Evolutionary conservation across 2,797 vertebrate genomes (phyloP), one percentile per base, ranked within the genome.

Genomic region (Xenops minutus): DNA sequence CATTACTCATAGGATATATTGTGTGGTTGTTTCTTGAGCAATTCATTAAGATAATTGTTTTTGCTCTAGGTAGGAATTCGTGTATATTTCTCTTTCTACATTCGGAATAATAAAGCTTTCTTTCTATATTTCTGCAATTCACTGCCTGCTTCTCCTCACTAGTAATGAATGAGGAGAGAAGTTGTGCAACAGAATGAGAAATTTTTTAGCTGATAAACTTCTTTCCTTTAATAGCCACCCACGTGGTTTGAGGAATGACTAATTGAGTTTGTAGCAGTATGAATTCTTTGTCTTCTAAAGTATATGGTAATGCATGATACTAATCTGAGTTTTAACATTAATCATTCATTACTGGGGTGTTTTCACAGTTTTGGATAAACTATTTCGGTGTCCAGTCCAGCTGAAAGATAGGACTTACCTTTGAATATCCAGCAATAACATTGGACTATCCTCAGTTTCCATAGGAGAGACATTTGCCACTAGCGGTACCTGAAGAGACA

Each of bases 201-300:
- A 94, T 92, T 88, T 88, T 54, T 59, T 92, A 48, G 49, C 63
- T 85, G 69, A 90, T 94, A 90, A 92, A 69, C 32, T 83, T 83
- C 30, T 85, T 91, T 81, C 58, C 48, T 41, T 74, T 89, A 92
- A 27, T 52, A 77, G 73, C 68, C 69, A 93, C 78, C 58, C 39
- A 78, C 9, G 3, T 34, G 27, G 37, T 68, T 88, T 64, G 27
- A 16, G 37, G 41, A 90, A 84, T 91, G 39, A 88, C n/a, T 77
- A 73, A 82, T 56, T 52, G 21, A 80, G 10, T 78, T 86, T 67
- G 6, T 75, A 79, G 27, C 36, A 13, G 54, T 74, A 34, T 32
- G 14, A 29, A 7, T 63, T 81, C 63, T 59, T 79, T 82, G 76
- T 39, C 41, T 54, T 49, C 43, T 74, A 3, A 68, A 86, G 39